Conservation (phyloP, 2,888 invertebrate species). For the Pterostichus niger region DNA sequence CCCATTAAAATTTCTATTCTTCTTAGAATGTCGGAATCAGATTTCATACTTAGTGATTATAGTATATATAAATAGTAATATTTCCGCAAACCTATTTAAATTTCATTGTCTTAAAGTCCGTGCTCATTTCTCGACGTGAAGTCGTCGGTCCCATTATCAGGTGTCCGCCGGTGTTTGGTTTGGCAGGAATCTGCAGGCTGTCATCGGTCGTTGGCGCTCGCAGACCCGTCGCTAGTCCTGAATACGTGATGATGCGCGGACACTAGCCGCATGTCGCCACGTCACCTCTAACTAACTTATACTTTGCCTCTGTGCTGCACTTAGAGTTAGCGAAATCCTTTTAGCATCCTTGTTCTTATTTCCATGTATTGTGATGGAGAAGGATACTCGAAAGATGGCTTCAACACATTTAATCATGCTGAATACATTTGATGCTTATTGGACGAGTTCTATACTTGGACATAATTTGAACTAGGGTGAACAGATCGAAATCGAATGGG, state of each 20-base stretch:
- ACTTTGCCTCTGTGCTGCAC: neutral
- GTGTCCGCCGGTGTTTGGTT: conserved; percentile 3
- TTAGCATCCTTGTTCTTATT: no score
- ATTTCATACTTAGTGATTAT: no score
- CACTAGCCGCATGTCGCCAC: conserved; percentile 44
- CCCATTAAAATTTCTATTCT: no score
- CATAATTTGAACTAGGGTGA: no score
- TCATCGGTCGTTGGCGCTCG: conserved; percentile 19
- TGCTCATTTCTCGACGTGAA: neutral
- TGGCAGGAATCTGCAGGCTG: conserved; percentile 19
- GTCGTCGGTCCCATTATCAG: conserved; percentile 16
- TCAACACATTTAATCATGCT: neutral
- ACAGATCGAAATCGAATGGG: no score
- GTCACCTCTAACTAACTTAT: conserved; percentile 41
- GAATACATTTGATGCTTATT: neutral
- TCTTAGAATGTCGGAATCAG: no score
- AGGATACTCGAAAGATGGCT: no score
- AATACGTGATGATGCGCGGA: conserved; percentile 42
- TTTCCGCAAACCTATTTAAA: neutral
- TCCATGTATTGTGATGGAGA: no score
- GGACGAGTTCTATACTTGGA: neutral
- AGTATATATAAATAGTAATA: neutral
- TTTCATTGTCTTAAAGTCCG: neutral
- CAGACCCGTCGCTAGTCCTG: conserved; percentile 2
- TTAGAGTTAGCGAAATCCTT: no score